Conservation (phyloP, 2,797 vertebrate genomes). For the Sciurus carolinensis region DNA sequence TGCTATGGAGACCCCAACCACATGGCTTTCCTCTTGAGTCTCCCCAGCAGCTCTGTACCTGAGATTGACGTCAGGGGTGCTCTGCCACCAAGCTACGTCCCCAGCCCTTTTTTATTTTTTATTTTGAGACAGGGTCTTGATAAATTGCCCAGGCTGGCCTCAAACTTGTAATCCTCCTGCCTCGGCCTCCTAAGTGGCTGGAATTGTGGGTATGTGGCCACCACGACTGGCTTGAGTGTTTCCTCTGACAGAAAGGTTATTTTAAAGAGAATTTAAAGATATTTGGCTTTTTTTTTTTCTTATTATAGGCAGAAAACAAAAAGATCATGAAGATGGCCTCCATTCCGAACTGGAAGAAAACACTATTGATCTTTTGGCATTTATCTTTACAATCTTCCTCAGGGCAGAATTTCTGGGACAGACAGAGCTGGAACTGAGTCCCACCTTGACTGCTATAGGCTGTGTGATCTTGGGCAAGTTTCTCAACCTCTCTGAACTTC, state of each 20-base stretch:
- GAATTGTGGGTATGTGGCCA: no score
- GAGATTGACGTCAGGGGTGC: not conserved
- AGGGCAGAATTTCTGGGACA: not conserved
- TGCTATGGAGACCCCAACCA: not conserved
- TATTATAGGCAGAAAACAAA: constrained; percentile 1
- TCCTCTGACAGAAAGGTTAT: not conserved
- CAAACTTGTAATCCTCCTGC: no score
- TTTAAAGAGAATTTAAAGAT: not conserved
- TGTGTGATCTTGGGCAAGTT: not conserved
- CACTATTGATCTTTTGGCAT: not conserved
- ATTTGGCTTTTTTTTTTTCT: not conserved
- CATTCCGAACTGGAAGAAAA: not conserved
- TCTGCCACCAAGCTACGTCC: not conserved
- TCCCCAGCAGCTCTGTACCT: no score
- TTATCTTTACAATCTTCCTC: not conserved
- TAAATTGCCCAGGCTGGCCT: no score
- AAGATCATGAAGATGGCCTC: not conserved
- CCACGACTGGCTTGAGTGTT: not conserved
- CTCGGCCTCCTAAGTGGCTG: no score
- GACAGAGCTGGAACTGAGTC: not conserved
- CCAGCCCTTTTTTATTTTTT: not conserved
- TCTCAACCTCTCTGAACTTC: not conserved
- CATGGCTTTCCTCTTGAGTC: not conserved
- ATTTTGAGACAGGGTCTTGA: not conserved
- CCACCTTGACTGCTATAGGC: not conserved